Evolutionary conservation across 2,113 vertebrate genomes (phyloP).

Genomic region (Rafetus swinhoei): DNA sequence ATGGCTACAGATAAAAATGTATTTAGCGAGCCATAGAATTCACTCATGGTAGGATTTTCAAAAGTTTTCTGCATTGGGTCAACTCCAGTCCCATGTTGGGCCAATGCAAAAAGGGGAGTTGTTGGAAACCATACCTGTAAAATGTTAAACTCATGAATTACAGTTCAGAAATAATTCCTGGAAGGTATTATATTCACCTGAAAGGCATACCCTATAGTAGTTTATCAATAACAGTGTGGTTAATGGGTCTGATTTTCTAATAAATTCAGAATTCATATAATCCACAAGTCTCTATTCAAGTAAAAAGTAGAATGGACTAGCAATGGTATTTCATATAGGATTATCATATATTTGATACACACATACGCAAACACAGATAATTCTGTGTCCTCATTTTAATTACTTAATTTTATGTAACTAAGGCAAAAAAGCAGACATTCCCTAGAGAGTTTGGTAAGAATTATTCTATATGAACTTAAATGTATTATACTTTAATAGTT

Average conservation of each 20-base stretch:
- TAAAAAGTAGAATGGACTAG: not conserved
- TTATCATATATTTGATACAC: not conserved
- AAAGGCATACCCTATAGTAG: accelerated
- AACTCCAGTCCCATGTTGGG: not conserved
- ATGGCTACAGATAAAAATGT: not conserved
- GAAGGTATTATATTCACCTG: not conserved
- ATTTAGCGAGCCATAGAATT: not conserved
- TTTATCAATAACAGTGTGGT: not conserved
- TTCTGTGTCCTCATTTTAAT: not conserved
- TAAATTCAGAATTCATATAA: not conserved
- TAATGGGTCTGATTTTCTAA: not conserved
- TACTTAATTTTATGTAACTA: not conserved
- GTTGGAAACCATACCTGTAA: not conserved
- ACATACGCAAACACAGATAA: not conserved
- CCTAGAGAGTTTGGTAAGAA: not conserved
- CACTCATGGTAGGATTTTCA: accelerated
- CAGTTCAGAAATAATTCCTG: not conserved
- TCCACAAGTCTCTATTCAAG: accelerated
- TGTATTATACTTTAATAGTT: accelerated
- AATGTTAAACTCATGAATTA: not conserved
- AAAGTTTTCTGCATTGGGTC: not conserved
- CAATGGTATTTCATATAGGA: not conserved
- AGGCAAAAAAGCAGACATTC: not conserved
- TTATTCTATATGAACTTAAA: not conserved
- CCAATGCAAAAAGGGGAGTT: not conserved